phyloP scores from a whole-genome alignment of 2,113 vertebrate species.

The Pontoporia blainvillei region DNA sequence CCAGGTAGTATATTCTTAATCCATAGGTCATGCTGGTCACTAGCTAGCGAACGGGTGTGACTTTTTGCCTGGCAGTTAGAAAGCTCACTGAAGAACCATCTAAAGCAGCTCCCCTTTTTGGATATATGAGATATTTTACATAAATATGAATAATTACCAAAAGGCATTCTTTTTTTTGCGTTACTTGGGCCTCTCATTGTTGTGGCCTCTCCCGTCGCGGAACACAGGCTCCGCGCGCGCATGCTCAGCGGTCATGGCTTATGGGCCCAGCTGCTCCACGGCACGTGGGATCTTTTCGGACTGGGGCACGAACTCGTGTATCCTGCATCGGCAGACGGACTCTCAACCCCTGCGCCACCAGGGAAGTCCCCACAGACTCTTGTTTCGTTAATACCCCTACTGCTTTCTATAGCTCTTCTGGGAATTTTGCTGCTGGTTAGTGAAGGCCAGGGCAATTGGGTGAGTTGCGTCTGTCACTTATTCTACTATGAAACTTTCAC shows the following conservation, averaged over 20 bases:
- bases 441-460: background rate
- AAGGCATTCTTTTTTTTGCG: background rate
- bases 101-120: background rate
- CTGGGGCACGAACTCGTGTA: too few relatives aligned
- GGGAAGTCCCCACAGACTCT: background rate
- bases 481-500: background rate
- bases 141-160: background rate
- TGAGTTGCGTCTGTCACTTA: background rate
- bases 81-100: background rate
- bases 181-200: too few relatives aligned
- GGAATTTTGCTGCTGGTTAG: background rate
- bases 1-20: background rate
- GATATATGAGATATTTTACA: background rate
- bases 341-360: too few relatives aligned
- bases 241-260: too few relatives aligned
- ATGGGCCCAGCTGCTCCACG: too few relatives aligned
- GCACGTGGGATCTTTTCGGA: too few relatives aligned
- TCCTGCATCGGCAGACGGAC: too few relatives aligned
- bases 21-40: background rate
- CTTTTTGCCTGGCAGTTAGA: background rate
- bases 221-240: too few relatives aligned
- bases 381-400: conserved; percentile 28
- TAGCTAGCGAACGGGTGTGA: background rate
- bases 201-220: too few relatives aligned
- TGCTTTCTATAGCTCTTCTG: conserved; percentile 13